phyloP scores from a whole-genome alignment of 2,113 vertebrate species.

The Hystrix cristata region DNA sequence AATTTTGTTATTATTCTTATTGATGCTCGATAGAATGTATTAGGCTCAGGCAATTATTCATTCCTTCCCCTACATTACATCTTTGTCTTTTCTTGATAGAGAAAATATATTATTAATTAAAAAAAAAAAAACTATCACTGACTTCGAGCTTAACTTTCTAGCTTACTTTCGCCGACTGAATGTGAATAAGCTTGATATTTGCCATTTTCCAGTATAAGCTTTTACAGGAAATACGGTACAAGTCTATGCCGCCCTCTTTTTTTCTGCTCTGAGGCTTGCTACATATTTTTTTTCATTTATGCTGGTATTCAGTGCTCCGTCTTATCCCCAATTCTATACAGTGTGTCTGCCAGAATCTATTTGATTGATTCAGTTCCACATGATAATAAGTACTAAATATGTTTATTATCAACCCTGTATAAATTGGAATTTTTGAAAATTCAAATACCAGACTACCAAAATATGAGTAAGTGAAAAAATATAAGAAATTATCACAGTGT shows the following conservation, averaged over 20 bases:
- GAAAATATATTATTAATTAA: neutral
- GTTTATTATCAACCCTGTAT: neutral
- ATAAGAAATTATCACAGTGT: neutral
- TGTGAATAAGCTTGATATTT: neutral
- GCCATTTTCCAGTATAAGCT: neutral
- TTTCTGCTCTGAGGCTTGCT: neutral
- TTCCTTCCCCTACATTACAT: neutral
- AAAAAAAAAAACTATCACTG: neutral
- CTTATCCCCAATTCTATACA: fast-evolving
- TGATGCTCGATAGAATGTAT: neutral
- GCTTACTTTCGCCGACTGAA: neutral
- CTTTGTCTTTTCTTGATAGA: neutral
- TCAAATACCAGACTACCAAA: neutral
- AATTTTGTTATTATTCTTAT: neutral
- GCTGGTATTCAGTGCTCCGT: neutral
- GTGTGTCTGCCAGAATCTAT: too few relatives aligned
- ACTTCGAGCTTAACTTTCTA: neutral
- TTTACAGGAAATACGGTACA: neutral
- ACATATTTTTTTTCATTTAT: neutral
- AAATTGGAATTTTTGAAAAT: neutral
- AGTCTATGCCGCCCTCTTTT: neutral
- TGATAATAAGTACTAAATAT: neutral
- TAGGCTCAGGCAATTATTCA: neutral
- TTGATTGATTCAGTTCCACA: neutral
- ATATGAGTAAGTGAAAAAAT: neutral